Conservation (phyloP, 2,113 vertebrate species). For the Rhinolophus sinicus region DNA sequence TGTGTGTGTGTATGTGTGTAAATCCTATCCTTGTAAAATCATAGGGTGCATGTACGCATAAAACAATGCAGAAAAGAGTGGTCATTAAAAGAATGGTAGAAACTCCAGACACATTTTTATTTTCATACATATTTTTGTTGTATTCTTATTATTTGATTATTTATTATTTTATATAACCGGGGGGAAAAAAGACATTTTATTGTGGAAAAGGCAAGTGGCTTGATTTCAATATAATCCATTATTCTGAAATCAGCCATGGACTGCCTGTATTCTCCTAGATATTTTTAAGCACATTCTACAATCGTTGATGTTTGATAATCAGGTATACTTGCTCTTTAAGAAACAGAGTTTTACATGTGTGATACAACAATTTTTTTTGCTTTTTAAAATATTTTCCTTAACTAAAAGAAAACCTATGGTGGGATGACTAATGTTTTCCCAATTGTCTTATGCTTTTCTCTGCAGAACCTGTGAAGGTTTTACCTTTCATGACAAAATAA, state of each 20-base stretch:
- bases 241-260: neutral
- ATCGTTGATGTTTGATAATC: neutral
- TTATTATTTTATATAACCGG: neutral
- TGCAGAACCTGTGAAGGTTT: neutral
- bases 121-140: neutral
- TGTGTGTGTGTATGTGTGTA: neutral
- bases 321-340: neutral
- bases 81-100: neutral
- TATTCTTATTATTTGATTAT: neutral
- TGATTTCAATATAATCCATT: neutral
- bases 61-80: neutral
- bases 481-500: neutral
- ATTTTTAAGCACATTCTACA: neutral
- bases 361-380: neutral
- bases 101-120: neutral
- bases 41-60: neutral
- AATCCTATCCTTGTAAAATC: neutral
- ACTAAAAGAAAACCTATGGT: neutral
- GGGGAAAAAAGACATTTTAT: neutral
- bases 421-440: neutral
- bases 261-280: neutral
- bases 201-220: neutral
- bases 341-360: neutral
- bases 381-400: neutral
- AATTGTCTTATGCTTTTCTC: neutral